phyloP scores from a whole-genome alignment of 2,888 invertebrate genomes.

The Phasia obesa region DNA sequence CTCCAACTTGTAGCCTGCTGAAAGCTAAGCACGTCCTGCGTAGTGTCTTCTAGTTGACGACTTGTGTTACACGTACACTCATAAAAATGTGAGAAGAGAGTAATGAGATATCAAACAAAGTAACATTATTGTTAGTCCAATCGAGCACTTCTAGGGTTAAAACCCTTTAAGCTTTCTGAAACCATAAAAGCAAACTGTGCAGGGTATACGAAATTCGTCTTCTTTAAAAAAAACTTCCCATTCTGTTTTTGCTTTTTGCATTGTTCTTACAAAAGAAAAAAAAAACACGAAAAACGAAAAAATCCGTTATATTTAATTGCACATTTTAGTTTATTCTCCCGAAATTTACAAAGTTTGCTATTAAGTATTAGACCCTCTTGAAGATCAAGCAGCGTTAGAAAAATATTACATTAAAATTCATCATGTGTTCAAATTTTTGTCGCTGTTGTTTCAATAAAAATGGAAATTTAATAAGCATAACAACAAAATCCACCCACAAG shows the following conservation, averaged over 20 bases:
- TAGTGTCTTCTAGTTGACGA: no score
- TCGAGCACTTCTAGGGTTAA: no score
- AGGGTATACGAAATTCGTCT: neutral
- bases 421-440: conserved; percentile 68
- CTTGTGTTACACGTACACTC: no score
- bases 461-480: conserved; percentile 38
- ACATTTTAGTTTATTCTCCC: neutral
- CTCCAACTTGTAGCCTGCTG: no score
- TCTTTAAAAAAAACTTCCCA: neutral
- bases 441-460: conserved; percentile 76
- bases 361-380: neutral
- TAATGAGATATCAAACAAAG: no score
- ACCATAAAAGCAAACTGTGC: no score
- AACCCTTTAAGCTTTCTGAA: no score
- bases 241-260: neutral
- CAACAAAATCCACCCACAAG: conserved; percentile 28
- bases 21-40: no score
- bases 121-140: no score
- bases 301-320: conserved; percentile 17
- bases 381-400: neutral
- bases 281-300: neutral
- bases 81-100: no score
- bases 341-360: neutral
- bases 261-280: neutral
- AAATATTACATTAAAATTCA: neutral